Percentiles rank a stretch among this genome's conserved stretches.
Evolutionary conservation across 2,888 invertebrate species (phyloP).

Genomic region (Thumatha senex): DNA sequence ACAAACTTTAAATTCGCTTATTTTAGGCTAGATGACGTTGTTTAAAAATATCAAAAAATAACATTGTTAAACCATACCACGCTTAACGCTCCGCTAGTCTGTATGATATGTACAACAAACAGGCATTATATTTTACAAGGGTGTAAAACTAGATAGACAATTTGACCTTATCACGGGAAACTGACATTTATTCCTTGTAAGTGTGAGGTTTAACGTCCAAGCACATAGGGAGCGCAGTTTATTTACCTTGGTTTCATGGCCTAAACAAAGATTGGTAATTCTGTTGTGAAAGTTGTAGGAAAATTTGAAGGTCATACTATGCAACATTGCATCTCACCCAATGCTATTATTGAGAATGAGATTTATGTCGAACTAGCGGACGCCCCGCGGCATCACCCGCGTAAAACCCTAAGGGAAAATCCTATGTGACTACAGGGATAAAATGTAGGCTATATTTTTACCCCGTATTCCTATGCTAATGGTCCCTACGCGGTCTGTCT

Average conservation of each 20-base stretch:
- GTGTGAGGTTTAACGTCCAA: constrained; percentile 28
- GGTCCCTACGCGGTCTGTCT: too few relatives aligned
- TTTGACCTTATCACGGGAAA: constrained; percentile 32
- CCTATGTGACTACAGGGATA: too few relatives aligned
- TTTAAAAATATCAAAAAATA: too few relatives aligned
- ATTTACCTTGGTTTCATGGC: constrained; percentile 3
- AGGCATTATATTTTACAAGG: constrained; percentile 32
- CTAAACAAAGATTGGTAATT: constrained; percentile 1
- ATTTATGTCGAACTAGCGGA: background rate
- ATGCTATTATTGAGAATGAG: background rate
- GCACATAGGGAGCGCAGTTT: constrained; percentile 10
- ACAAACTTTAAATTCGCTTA: too few relatives aligned
- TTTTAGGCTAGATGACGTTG: too few relatives aligned
- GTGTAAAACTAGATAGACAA: constrained; percentile 34
- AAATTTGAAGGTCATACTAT: background rate
- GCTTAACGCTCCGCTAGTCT: background rate
- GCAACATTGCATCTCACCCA: background rate
- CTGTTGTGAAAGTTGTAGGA: background rate
- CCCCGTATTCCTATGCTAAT: too few relatives aligned
- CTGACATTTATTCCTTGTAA: constrained; percentile 36
- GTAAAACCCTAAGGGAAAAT: too few relatives aligned
- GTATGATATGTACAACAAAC: constrained; percentile 6
- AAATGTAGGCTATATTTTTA: too few relatives aligned
- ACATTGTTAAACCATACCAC: too few relatives aligned
- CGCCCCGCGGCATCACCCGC: too few relatives aligned